Conservation (phyloP, 1,140 invertebrate species). For the Archivesica marissinica region DNA sequence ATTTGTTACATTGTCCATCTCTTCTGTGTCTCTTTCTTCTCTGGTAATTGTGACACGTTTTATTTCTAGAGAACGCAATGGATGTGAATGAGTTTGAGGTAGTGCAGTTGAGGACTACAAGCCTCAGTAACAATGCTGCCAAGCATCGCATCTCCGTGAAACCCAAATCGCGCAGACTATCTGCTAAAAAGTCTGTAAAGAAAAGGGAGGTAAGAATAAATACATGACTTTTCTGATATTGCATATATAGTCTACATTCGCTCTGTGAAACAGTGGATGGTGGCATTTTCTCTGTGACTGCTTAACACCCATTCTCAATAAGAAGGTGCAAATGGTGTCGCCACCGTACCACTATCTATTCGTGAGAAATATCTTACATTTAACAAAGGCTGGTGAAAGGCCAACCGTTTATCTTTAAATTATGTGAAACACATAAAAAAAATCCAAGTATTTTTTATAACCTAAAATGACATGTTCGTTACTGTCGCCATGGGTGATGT, state of each 20-base stretch:
- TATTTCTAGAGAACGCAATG: slow-evolving; percentile 26
- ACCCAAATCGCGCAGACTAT: slow-evolving; percentile 66
- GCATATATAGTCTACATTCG: too few species aligned
- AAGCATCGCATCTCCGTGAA: slow-evolving; percentile 76
- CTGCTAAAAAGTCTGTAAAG: slow-evolving; percentile 44
- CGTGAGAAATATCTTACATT: not conserved
- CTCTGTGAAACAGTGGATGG: too few species aligned
- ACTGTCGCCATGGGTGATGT: not conserved
- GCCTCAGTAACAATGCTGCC: slow-evolving; percentile 71
- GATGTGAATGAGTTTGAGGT: slow-evolving; percentile 65
- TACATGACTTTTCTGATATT: too few species aligned
- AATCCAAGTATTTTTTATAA: not conserved
- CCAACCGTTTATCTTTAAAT: not conserved
- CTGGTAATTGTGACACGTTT: too few species aligned
- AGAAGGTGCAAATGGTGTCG: not conserved
- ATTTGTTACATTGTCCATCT: too few species aligned
- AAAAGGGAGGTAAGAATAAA: slow-evolving; percentile 48
- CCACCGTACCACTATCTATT: not conserved
- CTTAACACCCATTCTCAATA: not conserved
- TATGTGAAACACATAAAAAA: not conserved
- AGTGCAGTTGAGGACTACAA: slow-evolving; percentile 62
- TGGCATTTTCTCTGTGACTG: too few species aligned
- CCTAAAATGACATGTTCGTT: not conserved
- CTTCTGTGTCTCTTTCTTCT: too few species aligned
- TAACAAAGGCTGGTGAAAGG: not conserved